phyloP scores from a whole-genome alignment of 2,113 vertebrate species.

The Sander lucioperca region DNA sequence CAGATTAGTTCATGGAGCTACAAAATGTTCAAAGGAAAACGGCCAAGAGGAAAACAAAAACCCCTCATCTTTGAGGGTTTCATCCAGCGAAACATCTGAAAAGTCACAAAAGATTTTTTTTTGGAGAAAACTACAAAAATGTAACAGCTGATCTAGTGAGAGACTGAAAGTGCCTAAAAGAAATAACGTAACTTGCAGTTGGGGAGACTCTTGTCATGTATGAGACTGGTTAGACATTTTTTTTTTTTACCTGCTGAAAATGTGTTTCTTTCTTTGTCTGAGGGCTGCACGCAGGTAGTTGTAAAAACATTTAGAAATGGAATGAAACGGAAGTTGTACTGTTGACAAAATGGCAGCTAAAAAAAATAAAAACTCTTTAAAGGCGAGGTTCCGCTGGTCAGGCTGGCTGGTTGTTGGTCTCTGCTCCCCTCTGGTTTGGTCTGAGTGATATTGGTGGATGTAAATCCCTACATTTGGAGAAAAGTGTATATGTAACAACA shows the following conservation, averaged over 20 bases:
- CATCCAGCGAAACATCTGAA: slow-evolving; percentile 50
- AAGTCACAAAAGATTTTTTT: slow-evolving; percentile 14
- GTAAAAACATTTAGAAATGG: slow-evolving; percentile 19
- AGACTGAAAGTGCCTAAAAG: slow-evolving; percentile 69
- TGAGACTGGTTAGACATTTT: neutral
- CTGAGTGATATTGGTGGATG: neutral
- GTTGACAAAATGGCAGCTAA: slow-evolving; percentile 9
- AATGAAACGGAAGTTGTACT: slow-evolving; percentile 8
- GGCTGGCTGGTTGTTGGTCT: neutral
- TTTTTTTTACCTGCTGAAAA: slow-evolving; percentile 21
- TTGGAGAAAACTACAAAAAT: slow-evolving; percentile 15
- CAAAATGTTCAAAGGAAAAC: slow-evolving; percentile 57
- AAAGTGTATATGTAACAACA: neutral
- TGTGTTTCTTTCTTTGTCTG: neutral
- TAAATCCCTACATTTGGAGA: neutral
- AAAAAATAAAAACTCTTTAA: neutral
- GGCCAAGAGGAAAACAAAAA: slow-evolving; percentile 1
- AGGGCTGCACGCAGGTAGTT: slow-evolving; percentile 15
- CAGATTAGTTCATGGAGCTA: slow-evolving; percentile 69
- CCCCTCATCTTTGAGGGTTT: slow-evolving; percentile 19
- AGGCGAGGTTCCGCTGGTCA: slow-evolving; percentile 42
- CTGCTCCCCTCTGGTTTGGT: slow-evolving; percentile 15
- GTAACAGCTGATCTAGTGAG: slow-evolving; percentile 37
- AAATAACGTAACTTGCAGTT: slow-evolving; percentile 13
- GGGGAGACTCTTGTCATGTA: neutral